Evolutionary conservation across 2,888 invertebrate species (phyloP).

Genomic region (Tenthredo distinguenda): DNA sequence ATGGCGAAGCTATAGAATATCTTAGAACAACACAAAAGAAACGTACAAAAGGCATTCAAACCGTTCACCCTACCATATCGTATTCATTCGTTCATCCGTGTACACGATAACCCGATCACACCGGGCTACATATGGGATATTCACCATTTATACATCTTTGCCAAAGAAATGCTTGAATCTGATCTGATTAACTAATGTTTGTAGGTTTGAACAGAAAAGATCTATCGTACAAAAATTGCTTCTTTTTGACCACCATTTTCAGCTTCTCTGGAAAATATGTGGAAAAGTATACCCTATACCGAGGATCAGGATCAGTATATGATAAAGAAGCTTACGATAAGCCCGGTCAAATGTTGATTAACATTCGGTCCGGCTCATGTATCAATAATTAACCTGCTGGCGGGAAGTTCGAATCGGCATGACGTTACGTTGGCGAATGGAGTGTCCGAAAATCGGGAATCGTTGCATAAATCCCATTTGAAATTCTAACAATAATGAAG

Average conservation of each 20-base stretch:
- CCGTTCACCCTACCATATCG: conserved; percentile 8
- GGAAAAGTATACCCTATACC: not conserved
- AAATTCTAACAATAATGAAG: not conserved
- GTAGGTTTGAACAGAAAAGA: not conserved
- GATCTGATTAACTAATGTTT: not conserved
- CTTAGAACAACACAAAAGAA: conserved; percentile 2
- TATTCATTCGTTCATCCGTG: conserved; percentile 22
- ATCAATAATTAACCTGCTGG: not conserved
- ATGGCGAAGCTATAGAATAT: not conserved
- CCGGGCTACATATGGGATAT: not conserved
- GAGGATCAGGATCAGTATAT: not conserved
- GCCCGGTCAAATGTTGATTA: not conserved
- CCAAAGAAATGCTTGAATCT: not conserved
- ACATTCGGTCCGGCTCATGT: not conserved
- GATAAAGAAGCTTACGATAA: conserved; percentile 2
- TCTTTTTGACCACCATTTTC: not conserved
- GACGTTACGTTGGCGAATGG: not conserved
- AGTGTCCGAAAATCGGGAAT: not conserved
- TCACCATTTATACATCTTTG: not conserved
- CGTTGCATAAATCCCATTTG: not conserved
- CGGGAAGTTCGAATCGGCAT: not conserved
- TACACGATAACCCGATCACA: not conserved
- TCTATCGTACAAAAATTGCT: not conserved
- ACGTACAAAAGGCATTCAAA: conserved; percentile 23
- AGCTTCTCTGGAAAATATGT: not conserved